Percentiles rank a stretch among this genome's conserved stretches.
These are phyloP conservation scores for Choristoneura fumiferana DNA, from an alignment of 1,140 invertebrate species.

Conservation along the genomic window DNA sequence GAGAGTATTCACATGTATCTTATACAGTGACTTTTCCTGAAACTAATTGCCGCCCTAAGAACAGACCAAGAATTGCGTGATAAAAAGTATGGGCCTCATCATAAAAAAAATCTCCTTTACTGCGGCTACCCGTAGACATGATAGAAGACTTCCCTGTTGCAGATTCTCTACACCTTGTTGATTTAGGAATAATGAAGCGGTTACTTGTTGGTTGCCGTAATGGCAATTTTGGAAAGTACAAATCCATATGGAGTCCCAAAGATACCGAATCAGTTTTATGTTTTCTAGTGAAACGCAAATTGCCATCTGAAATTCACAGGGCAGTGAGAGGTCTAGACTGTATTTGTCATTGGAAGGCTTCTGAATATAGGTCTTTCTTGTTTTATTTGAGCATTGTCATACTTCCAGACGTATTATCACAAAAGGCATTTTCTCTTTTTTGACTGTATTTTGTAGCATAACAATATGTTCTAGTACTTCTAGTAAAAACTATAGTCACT, in stretches of 20 bases:
- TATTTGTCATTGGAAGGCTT: conserved; percentile 32
- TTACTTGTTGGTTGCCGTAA: conserved; percentile 32
- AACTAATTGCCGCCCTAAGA: conserved; percentile 23
- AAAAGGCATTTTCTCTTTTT: neutral
- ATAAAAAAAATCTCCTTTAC: conserved; percentile 33
- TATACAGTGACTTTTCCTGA: conserved; percentile 31
- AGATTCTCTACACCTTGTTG: conserved; percentile 38
- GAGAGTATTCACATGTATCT: conserved; percentile 29
- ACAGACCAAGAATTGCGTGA: conserved; percentile 30
- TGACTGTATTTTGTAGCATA: conserved; percentile 13
- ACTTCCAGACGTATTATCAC: conserved; percentile 27
- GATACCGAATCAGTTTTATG: neutral
- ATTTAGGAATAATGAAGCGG: conserved; percentile 39
- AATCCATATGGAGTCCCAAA: conserved; percentile 12
- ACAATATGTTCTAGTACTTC: too few species aligned
- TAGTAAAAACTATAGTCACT: too few species aligned
- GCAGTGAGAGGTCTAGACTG: conserved; percentile 26
- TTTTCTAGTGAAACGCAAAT: conserved; percentile 20
- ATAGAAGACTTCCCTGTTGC: conserved; percentile 36
- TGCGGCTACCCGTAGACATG: conserved; percentile 31
- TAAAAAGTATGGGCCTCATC: conserved; percentile 25
- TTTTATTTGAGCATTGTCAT: conserved; percentile 34
- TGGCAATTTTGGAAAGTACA: conserved; percentile 23
- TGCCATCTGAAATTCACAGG: conserved; percentile 33
- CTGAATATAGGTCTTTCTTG: conserved; percentile 30